Base-by-base conservation (phyloP, 2,888 invertebrate genomes). In the Masnerella sp. region DNA sequence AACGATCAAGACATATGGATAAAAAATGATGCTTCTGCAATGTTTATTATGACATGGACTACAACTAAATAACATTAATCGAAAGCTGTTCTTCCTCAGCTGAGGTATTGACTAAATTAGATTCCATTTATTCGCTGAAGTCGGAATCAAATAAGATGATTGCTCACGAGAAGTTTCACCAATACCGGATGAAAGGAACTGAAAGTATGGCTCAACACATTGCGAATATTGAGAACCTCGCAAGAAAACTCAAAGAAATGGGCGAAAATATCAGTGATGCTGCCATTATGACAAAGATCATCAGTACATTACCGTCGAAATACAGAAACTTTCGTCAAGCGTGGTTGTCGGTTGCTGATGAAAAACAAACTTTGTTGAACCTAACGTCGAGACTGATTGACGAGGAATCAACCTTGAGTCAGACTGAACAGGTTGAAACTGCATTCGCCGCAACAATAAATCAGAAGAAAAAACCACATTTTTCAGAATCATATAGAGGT, bases 111-210 rank as follows among this genome's bases (percentile, higher is more conserved):
- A 38, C 36, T 12, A 71, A 71, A 45, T 28, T 52, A 7, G 47
- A 61, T 38, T 59, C 69, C 3, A 61, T 61, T 28, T 69, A 54
- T 47, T n/a, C 47, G 18, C 54, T 40, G 40, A 25, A 22, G 11
- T 54, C 69, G 1, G 61, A 69, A 34, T 38, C 59, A 11, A 72
- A 54, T 12, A 67, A 72, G 49, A 61, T 72, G 67, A 56, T 72
- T 14, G 32, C 51, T 9, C 54, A 61, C 4, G 61, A 45, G 42
- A 61, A 12, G 12, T 72, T 9, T 34, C 58, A 64, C 8, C 51
- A 69, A 8, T 54, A 67, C 18, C 30, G 30, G 0, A 42, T 56
- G 42, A 56, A 42, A 30, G 54, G 42, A 0, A 56, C 38, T 20
- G 38, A 38, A 7, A 38, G 22, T 1, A 51, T 64, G 11, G 59